Evolutionary conservation across 2,888 invertebrate genomes (phyloP).

Genomic region (Dendrolimus houi): DNA sequence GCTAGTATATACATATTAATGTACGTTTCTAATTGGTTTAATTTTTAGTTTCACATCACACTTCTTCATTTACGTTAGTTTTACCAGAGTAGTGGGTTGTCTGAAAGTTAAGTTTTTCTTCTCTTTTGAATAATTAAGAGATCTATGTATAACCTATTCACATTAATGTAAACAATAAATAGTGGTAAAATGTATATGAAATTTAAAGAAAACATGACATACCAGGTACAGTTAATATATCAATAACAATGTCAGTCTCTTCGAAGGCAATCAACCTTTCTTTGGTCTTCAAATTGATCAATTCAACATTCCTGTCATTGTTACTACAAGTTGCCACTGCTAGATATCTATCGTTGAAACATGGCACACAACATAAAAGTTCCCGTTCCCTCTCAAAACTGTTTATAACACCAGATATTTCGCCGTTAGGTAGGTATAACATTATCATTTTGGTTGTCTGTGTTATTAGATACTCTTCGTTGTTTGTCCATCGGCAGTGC

Average conservation of each 20-base stretch:
- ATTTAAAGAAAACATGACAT: slow-evolving; percentile 15
- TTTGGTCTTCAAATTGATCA: slow-evolving; percentile 45
- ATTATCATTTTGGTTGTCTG: slow-evolving; percentile 54
- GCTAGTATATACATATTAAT: too few relatives aligned
- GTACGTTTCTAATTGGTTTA: too few relatives aligned
- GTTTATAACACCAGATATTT: slow-evolving; percentile 35
- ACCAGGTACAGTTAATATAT: slow-evolving; percentile 57
- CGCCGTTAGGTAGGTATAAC: slow-evolving; percentile 42
- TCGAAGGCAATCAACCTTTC: slow-evolving; percentile 43
- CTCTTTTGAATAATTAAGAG: too few relatives aligned
- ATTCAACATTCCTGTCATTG: slow-evolving; percentile 32
- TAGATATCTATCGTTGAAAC: slow-evolving; percentile 48
- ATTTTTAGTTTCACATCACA: too few relatives aligned
- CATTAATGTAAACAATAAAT: too few relatives aligned
- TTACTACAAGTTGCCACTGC: slow-evolving; percentile 37
- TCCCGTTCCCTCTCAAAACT: slow-evolving; percentile 41
- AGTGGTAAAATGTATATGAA: not conserved
- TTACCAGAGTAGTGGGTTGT: too few relatives aligned
- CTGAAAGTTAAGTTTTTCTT: too few relatives aligned
- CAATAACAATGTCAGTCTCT: slow-evolving; percentile 42
- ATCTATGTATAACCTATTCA: too few relatives aligned
- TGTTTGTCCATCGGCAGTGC: slow-evolving; percentile 57
- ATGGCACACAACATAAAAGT: slow-evolving; percentile 47
- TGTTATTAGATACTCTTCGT: slow-evolving; percentile 45
- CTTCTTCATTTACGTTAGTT: too few relatives aligned